Conservation (phyloP, 2,888 invertebrate genomes). For the Brassicogethes aeneus region DNA sequence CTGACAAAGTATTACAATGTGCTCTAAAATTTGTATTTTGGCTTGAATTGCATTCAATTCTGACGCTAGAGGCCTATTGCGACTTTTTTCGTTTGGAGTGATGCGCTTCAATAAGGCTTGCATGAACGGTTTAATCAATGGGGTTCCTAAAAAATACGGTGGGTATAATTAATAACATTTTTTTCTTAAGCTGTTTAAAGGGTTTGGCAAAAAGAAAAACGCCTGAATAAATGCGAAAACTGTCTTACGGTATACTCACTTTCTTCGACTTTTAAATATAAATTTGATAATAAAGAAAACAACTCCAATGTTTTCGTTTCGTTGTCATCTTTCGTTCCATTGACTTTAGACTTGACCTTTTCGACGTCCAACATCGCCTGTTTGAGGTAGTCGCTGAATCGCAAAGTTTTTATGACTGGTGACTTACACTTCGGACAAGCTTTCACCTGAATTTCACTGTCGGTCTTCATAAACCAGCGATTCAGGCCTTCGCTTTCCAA, state of each 20-base stretch:
- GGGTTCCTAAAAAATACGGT: too few species aligned
- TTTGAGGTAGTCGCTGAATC: constrained; percentile 25
- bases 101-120: too few species aligned
- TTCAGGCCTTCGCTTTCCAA: constrained; percentile 24
- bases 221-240: too few species aligned
- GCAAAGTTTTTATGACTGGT: constrained; percentile 20
- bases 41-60: too few species aligned
- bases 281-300: neutral
- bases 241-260: too few species aligned
- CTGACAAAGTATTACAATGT: neutral
- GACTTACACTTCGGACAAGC: constrained; percentile 25
- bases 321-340: neutral
- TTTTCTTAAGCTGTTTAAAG: too few species aligned
- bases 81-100: too few species aligned
- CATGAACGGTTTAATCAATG: too few species aligned
- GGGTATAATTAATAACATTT: too few species aligned
- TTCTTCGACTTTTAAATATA: too few species aligned
- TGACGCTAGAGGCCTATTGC: too few species aligned
- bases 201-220: too few species aligned
- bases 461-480: constrained; percentile 17
- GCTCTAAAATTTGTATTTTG: neutral
- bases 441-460: constrained; percentile 15
- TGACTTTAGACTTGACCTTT: constrained; percentile 12
- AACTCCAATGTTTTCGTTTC: neutral
- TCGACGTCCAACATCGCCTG: constrained; percentile 18